Evolutionary conservation across 2,888 invertebrate species (phyloP).

Genomic region (Caenorhabditis uteleia): DNA sequence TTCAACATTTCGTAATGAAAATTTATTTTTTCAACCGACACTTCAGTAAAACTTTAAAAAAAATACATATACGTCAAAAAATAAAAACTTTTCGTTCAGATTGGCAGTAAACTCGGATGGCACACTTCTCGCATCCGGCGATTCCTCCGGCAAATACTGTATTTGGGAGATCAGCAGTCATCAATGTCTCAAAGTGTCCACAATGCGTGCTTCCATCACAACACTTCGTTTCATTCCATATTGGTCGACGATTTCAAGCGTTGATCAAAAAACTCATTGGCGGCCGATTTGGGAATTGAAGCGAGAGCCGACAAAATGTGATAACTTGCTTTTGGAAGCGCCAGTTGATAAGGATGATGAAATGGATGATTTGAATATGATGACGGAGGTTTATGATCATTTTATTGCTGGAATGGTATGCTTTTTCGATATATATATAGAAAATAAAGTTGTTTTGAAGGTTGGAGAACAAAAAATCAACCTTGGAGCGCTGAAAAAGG

Average conservation of each 20-base stretch:
- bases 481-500: not conserved
- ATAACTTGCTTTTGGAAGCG: slow-evolving; percentile 18
- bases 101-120: slow-evolving; percentile 55
- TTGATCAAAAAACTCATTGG: slow-evolving; percentile 2
- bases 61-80: not conserved
- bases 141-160: slow-evolving; percentile 51
- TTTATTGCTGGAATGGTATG: slow-evolving; percentile 15
- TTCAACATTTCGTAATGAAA: not conserved
- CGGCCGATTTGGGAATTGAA: slow-evolving; percentile 24
- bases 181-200: slow-evolving; percentile 56
- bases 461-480: not conserved
- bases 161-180: slow-evolving; percentile 62
- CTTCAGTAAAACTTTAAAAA: not conserved
- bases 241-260: slow-evolving; percentile 16
- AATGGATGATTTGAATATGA: slow-evolving; percentile 15
- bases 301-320: slow-evolving; percentile 22
- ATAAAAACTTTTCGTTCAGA: too few species aligned
- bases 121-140: slow-evolving; percentile 57
- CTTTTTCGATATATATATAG: not conserved
- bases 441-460: not conserved
- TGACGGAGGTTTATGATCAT: slow-evolving; percentile 25
- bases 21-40: not conserved
- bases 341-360: slow-evolving; percentile 20
- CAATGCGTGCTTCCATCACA: slow-evolving; percentile 34
- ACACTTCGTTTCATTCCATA: slow-evolving; percentile 37